Conservation (phyloP, 1,140 invertebrate species). For the Mylabris phalerata region DNA sequence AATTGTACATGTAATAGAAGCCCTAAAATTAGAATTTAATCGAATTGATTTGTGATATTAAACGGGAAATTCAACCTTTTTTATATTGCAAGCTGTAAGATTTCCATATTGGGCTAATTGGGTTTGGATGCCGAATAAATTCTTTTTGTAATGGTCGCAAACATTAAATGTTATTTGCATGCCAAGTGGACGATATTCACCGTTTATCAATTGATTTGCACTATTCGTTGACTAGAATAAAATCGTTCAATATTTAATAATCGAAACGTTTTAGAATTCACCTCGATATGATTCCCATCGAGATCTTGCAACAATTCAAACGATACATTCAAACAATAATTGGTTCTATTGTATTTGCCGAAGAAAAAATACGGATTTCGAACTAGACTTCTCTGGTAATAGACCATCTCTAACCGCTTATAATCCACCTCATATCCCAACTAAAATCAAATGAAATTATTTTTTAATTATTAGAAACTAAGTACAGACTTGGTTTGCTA, state of each 20-base stretch:
- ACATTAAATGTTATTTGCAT: constrained; percentile 1
- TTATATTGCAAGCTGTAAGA: constrained; percentile 3
- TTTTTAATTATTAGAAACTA: background rate
- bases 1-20: constrained; percentile 6
- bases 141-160: constrained; percentile 4
- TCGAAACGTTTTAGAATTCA: background rate
- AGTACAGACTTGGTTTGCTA: too few species aligned
- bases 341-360: constrained; percentile 4
- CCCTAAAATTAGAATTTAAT: background rate
- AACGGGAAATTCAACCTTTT: background rate
- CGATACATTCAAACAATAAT: constrained; percentile 4
- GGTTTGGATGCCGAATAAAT: background rate
- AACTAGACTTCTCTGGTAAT: constrained; percentile 1
- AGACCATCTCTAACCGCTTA: background rate
- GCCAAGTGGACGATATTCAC: background rate
- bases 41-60: background rate
- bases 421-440: constrained; percentile 3
- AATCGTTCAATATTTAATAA: background rate
- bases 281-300: constrained; percentile 3
- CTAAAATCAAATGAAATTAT: background rate
- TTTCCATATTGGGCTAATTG: constrained; percentile 1
- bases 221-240: constrained; percentile 6
- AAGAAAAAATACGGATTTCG: constrained; percentile 6
- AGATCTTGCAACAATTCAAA: constrained; percentile 4
- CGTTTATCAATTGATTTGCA: background rate